These are phyloP conservation scores for Neotragus pygmaeus DNA, from an alignment of 2,113 vertebrate genomes.

Conservation along the genomic window DNA sequence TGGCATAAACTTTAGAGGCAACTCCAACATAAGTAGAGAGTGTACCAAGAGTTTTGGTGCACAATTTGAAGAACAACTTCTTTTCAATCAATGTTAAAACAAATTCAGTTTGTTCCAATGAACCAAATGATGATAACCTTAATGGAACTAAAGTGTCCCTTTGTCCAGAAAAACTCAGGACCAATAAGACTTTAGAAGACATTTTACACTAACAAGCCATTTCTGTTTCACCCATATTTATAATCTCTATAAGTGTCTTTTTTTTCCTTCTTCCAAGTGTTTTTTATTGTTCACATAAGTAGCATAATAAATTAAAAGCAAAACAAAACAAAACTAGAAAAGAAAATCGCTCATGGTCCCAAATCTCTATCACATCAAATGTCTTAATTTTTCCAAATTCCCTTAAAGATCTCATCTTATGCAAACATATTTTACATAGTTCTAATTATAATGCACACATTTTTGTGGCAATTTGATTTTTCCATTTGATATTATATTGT, in stretches of 20 bases:
- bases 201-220: not conserved
- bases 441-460: not conserved
- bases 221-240: not conserved
- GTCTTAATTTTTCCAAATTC: not conserved
- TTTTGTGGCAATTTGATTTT: not conserved
- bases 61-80: not conserved
- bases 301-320: not conserved
- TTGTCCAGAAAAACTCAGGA: not conserved
- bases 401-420: not conserved
- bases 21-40: not conserved
- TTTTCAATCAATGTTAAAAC: not conserved
- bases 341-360: not conserved
- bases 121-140: not conserved
- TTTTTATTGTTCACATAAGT: not conserved
- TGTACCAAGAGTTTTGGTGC: not conserved
- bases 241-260: not conserved
- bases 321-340: not conserved
- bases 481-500: not conserved
- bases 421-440: constrained; percentile 20
- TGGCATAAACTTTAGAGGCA: not conserved
- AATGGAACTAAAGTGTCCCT: not conserved
- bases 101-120: not conserved
- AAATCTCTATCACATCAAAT: not conserved
- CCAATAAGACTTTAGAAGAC: not conserved
- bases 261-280: not conserved